Evolutionary conservation across 2,797 vertebrate genomes (phyloP).

Genomic region (Liasis olivaceus): DNA sequence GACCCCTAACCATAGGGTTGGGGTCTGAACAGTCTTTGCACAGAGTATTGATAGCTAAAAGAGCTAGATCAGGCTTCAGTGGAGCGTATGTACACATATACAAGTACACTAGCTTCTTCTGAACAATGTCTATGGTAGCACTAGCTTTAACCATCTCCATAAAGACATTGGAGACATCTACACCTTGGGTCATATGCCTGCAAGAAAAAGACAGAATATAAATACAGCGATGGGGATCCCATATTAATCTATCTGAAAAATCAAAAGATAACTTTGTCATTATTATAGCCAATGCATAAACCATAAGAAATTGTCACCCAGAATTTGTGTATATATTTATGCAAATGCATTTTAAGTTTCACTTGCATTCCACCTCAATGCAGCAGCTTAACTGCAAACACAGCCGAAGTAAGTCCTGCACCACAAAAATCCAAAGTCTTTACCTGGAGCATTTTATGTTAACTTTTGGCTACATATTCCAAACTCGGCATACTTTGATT

Average conservation of each 20-base stretch:
- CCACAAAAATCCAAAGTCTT: not conserved
- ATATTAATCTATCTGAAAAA: not conserved
- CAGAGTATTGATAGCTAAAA: constrained; percentile 92
- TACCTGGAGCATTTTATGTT: not conserved
- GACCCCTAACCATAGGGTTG: constrained; percentile 91
- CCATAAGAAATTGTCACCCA: not conserved
- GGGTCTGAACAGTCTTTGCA: constrained; percentile 93
- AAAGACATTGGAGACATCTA: constrained; percentile 89
- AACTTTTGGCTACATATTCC: not conserved
- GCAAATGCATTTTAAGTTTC: not conserved
- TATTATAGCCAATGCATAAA: not conserved
- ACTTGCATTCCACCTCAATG: not conserved
- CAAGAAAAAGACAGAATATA: constrained; percentile 21
- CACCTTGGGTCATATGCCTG: constrained; percentile 92
- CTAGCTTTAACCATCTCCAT: constrained; percentile 97
- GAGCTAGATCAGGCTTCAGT: constrained; percentile 88
- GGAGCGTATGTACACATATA: constrained; percentile 91
- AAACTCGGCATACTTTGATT: not conserved
- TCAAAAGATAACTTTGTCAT: not conserved
- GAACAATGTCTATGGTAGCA: constrained; percentile 88
- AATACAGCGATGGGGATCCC: not conserved
- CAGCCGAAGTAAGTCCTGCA: not conserved
- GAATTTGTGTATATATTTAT: not conserved
- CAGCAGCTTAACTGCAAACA: not conserved
- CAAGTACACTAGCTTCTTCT: constrained; percentile 94